Evolutionary conservation across 2,797 vertebrate species (phyloP).

Genomic region (Syngnathus rostellatus): DNA sequence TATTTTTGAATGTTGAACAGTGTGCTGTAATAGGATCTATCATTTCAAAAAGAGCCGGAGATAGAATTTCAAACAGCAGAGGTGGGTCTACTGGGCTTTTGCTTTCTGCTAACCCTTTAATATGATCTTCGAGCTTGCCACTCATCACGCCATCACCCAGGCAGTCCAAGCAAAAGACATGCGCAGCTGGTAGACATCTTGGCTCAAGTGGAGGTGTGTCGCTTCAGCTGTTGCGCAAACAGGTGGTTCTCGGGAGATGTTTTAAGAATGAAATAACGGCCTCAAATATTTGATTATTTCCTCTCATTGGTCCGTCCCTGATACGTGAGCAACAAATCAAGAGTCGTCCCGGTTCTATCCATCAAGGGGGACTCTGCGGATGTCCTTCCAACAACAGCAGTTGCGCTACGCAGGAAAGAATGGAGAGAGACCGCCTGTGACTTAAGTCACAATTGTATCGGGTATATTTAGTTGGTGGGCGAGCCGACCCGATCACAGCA

Average conservation of each 20-base stretch:
- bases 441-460: not conserved
- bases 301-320: no score
- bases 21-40: constrained; percentile 24
- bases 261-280: not conserved
- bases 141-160: constrained; percentile 23
- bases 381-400: constrained; percentile 45
- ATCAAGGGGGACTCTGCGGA: constrained; percentile 47
- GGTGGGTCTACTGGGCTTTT: constrained; percentile 37
- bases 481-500: constrained; percentile 23
- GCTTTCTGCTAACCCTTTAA: constrained; percentile 21
- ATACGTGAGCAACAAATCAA: no score
- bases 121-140: constrained; percentile 19
- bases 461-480: constrained; percentile 8
- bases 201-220: constrained; percentile 52
- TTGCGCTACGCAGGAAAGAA: constrained; percentile 44
- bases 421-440: constrained; percentile 34
- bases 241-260: constrained; percentile 49
- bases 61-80: constrained; percentile 42
- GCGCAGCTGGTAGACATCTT: constrained; percentile 65
- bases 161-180: constrained; percentile 37
- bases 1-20: not conserved
- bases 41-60: constrained; percentile 29
- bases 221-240: constrained; percentile 65
- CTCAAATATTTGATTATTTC: not conserved
- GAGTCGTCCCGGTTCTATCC: no score